These are phyloP conservation scores for Sphecodes monilicornis DNA, from an alignment of 2,888 invertebrate species.

Conservation along the genomic window DNA sequence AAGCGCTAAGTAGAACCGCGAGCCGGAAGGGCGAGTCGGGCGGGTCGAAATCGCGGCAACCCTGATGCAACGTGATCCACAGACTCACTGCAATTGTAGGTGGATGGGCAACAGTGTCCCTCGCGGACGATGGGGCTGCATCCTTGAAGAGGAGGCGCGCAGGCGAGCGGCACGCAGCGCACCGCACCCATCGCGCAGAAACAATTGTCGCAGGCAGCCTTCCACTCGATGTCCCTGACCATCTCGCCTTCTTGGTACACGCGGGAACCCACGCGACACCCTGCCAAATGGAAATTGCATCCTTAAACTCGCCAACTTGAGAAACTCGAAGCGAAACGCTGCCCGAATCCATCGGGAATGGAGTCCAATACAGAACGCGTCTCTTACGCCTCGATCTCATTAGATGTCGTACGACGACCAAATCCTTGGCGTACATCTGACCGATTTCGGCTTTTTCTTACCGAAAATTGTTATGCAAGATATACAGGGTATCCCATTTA, in stretches of 20 bases:
- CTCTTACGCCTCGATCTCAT: no score
- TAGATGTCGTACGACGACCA: no score
- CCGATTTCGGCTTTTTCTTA: no score
- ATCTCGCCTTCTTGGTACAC: conserved; percentile 90
- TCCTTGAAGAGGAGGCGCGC: conserved; percentile 90
- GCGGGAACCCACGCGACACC: conserved; percentile 88
- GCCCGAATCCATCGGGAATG: not conserved
- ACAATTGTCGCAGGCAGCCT: conserved; percentile 90
- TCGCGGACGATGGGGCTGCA: conserved; percentile 91
- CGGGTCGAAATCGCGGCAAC: conserved; percentile 54
- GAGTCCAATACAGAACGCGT: no score
- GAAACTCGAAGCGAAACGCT: no score
- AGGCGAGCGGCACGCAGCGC: conserved; percentile 91
- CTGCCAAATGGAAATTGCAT: conserved; percentile 81
- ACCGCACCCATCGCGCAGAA: conserved; percentile 91
- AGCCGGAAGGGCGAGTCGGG: conserved; percentile 48
- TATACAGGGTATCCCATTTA: no score
- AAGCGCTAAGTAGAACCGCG: conserved; percentile 38
- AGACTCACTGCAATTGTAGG: conserved; percentile 91
- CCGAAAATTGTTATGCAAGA: no score
- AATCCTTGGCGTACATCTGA: no score
- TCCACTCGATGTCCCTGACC: conserved; percentile 86
- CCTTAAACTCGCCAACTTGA: not conserved
- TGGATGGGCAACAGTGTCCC: conserved; percentile 94
- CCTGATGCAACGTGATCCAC: conserved; percentile 46